Conservation (phyloP, 2,888 invertebrate species). For the Micropterix aruncella region DNA sequence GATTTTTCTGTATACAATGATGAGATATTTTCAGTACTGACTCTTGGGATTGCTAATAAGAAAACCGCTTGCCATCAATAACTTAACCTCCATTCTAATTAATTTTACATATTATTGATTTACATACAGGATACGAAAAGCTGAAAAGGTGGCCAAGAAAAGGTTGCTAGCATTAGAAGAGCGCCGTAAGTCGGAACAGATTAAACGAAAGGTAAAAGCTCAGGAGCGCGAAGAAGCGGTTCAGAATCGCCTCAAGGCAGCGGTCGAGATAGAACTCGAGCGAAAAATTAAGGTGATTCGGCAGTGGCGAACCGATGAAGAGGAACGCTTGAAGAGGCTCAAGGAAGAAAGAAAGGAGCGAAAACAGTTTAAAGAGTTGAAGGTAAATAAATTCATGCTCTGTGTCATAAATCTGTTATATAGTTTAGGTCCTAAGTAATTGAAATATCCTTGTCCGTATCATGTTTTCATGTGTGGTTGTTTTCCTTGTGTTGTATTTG, state of each 20-base stretch:
- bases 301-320: conserved; percentile 29
- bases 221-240: neutral
- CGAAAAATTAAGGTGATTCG: conserved; percentile 33
- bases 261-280: conserved; percentile 29
- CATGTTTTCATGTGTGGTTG: too few relatives aligned
- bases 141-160: neutral
- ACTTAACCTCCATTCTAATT: too few relatives aligned
- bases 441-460: too few relatives aligned
- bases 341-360: conserved; percentile 21
- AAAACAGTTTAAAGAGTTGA: neutral
- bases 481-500: too few relatives aligned
- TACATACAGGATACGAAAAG: too few relatives aligned
- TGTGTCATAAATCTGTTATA: too few relatives aligned
- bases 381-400: neutral
- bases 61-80: too few relatives aligned
- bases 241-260: conserved; percentile 15
- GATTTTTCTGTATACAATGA: too few relatives aligned
- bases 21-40: too few relatives aligned
- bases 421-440: too few relatives aligned
- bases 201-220: neutral
- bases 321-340: conserved; percentile 23
- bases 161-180: conserved; percentile 7
- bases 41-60: too few relatives aligned
- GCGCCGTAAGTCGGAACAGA: conserved; percentile 10
- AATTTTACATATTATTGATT: too few relatives aligned